phyloP scores from a whole-genome alignment of 2,113 vertebrate genomes.

The Gymnogyps californianus region DNA sequence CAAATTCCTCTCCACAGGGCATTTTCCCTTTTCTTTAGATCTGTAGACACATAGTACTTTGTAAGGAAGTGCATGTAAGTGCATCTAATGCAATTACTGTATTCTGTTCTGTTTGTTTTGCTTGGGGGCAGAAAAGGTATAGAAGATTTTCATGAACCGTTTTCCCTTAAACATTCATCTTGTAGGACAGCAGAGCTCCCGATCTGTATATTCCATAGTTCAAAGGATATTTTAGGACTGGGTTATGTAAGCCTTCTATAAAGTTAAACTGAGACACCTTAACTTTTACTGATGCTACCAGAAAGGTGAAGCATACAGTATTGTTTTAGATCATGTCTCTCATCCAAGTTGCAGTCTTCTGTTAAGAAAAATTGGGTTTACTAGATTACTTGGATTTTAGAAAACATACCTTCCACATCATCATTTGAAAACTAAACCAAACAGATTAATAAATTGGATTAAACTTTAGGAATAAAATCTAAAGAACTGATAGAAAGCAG shows the following conservation, averaged over 20 bases:
- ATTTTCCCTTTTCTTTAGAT: not conserved
- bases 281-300: not conserved
- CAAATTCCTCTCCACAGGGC: not conserved
- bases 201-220: not conserved
- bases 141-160: not conserved
- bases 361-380: not conserved
- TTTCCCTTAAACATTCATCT: not conserved
- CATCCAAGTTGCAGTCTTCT: not conserved
- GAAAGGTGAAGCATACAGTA: not conserved
- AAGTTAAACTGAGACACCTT: not conserved
- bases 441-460: not conserved
- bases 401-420: not conserved
- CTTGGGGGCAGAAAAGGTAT: not conserved
- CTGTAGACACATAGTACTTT: not conserved
- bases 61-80: not conserved
- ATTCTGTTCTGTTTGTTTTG: not conserved
- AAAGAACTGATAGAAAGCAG: not conserved
- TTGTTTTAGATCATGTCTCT: not conserved
- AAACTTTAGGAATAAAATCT: not conserved
- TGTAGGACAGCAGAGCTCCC: not conserved
- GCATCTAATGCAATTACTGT: not conserved
- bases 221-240: not conserved
- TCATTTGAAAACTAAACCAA: not conserved
- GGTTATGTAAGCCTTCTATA: not conserved
- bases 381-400: not conserved